A percentile compares a stretch with the other conserved stretches of the same genome.
Conservation (phyloP, 2,888 invertebrate genomes). For the Ephialtes manifestator region DNA sequence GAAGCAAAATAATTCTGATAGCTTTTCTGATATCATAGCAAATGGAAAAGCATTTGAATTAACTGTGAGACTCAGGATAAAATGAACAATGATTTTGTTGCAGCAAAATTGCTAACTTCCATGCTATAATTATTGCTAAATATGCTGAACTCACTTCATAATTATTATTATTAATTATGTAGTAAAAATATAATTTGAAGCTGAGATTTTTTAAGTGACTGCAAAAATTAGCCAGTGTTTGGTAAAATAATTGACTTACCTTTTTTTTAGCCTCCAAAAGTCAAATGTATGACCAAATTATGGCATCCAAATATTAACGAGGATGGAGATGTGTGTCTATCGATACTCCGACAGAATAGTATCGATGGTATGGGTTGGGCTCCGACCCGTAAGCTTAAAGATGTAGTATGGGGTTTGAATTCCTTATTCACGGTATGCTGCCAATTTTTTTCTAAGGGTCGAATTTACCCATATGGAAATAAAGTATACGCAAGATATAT, state of each 20-base stretch:
- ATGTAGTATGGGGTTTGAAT: conserved; percentile 97
- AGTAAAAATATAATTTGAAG: not conserved
- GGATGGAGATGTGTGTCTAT: conserved; percentile 96
- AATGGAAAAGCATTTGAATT: too few relatives aligned
- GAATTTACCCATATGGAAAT: not conserved
- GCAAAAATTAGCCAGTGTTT: too few relatives aligned
- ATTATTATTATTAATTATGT: too few relatives aligned
- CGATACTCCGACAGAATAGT: conserved; percentile 95
- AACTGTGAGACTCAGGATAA: too few relatives aligned
- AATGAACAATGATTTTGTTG: too few relatives aligned
- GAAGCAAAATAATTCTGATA: too few relatives aligned
- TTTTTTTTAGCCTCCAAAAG: conserved; percentile 93
- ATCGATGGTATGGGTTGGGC: conserved; percentile 98
- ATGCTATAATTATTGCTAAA: too few relatives aligned
- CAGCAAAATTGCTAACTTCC: too few relatives aligned
- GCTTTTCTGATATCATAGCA: too few relatives aligned
- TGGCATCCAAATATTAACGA: conserved; percentile 99
- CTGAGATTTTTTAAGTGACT: too few relatives aligned
- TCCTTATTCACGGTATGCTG: conserved; percentile 94
- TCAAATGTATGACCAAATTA: conserved; percentile 95
- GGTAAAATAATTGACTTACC: not conserved
- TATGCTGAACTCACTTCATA: too few relatives aligned
- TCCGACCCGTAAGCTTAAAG: conserved; percentile 95
- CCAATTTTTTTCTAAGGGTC: not conserved
- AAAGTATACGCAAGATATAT: too few relatives aligned